Evolutionary conservation across 2,888 invertebrate species (phyloP).

Genomic region (Myopa testacea): DNA sequence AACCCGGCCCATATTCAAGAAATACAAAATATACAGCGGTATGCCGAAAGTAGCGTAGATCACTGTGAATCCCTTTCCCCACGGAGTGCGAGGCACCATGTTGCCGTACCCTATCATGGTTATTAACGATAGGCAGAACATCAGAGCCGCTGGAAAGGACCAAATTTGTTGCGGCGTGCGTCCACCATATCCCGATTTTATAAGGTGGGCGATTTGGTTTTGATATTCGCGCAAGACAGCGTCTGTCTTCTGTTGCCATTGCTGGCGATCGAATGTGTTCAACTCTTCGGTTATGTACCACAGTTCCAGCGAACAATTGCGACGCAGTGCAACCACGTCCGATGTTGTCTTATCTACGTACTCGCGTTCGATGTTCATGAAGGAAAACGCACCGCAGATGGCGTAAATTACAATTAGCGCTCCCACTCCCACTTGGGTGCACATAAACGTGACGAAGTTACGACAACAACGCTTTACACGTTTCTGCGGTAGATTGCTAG

Average conservation of each 20-base stretch:
- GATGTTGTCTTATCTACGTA: constrained; percentile 70
- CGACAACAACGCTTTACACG: constrained; percentile 87
- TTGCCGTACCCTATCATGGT: constrained; percentile 95
- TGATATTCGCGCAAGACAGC: constrained; percentile 76
- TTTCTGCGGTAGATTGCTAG: constrained; percentile 77
- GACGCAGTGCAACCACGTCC: constrained; percentile 71
- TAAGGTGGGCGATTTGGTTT: constrained; percentile 75
- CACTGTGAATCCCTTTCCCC: constrained; percentile 87
- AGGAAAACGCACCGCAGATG: constrained; percentile 85
- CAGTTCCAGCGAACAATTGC: constrained; percentile 73
- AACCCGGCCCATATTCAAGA: constrained; percentile 90
- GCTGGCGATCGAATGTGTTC: constrained; percentile 77
- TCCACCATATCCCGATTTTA: constrained; percentile 78
- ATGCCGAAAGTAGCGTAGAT: constrained; percentile 90
- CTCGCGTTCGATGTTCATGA: constrained; percentile 81
- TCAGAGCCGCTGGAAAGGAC: constrained; percentile 88
- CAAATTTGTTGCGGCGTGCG: constrained; percentile 78
- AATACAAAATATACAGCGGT: constrained; percentile 87
- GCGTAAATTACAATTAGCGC: constrained; percentile 89
- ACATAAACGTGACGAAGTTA: constrained; percentile 90
- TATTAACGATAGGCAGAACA: constrained; percentile 89
- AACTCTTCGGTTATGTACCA: constrained; percentile 77
- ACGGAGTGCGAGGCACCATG: constrained; percentile 82
- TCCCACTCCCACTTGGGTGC: constrained; percentile 91
- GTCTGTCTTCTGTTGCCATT: constrained; percentile 75